Conservation (phyloP, 2,797 vertebrate species). For the Euphonia xanthogaster region DNA sequence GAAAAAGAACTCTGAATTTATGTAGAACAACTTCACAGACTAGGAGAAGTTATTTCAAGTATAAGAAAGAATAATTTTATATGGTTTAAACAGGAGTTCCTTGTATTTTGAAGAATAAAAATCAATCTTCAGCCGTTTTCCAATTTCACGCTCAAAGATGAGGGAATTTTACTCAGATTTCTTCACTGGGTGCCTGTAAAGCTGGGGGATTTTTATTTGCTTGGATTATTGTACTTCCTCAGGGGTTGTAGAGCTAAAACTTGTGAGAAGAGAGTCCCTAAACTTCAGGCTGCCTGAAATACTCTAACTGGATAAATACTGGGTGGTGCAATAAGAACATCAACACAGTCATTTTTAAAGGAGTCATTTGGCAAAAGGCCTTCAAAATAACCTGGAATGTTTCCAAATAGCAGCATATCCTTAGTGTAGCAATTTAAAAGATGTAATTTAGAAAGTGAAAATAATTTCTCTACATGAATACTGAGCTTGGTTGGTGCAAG, state of each 20-base stretch:
- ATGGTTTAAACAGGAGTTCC: background rate
- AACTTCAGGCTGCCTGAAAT: background rate
- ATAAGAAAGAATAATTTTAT: background rate
- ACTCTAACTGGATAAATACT: background rate
- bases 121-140: fast-evolving
- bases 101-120: background rate
- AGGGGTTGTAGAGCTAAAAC: background rate
- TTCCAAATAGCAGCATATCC: background rate
- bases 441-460: background rate
- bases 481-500: background rate
- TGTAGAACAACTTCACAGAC: background rate
- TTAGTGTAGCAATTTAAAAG: background rate
- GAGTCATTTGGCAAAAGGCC: background rate
- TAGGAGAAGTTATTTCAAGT: background rate
- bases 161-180: background rate
- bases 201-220: background rate
- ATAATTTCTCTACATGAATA: background rate
- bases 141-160: fast-evolving
- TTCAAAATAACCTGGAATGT: background rate
- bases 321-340: background rate
- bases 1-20: background rate
- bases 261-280: background rate
- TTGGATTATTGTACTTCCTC: background rate
- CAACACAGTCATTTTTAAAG: background rate
- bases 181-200: background rate